Evolutionary conservation across 2,113 vertebrate species (phyloP).

Genomic region (Podarcis cretensis): DNA sequence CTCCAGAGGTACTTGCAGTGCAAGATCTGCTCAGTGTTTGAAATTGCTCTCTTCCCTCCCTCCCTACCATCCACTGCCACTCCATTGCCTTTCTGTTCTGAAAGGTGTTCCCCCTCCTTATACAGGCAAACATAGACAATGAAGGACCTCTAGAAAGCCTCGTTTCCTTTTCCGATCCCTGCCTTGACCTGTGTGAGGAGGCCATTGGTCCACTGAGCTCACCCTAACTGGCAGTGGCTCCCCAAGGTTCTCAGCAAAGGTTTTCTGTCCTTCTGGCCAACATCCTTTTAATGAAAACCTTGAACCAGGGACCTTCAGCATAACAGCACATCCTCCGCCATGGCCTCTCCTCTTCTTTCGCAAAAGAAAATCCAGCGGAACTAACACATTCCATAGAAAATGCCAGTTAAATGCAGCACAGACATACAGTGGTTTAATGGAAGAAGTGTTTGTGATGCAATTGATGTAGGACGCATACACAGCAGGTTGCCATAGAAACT

Average conservation of each 20-base stretch:
- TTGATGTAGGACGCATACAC: background rate
- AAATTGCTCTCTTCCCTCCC: background rate
- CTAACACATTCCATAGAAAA: background rate
- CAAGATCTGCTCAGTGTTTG: background rate
- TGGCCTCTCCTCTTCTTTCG: background rate
- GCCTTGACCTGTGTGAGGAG: no score
- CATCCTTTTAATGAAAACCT: background rate
- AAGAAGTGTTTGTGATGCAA: background rate
- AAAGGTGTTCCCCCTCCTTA: background rate
- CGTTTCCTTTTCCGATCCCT: background rate
- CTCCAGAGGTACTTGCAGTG: background rate
- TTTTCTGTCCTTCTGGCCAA: no score
- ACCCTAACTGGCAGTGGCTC: background rate
- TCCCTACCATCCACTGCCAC: background rate
- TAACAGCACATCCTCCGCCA: background rate
- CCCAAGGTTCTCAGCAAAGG: background rate
- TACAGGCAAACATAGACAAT: background rate
- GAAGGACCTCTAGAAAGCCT: background rate
- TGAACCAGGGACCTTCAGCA: background rate
- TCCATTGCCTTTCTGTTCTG: background rate
- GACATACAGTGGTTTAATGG: background rate
- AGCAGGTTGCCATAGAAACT: constrained; percentile 2
- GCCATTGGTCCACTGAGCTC: background rate
- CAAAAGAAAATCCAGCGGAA: background rate
- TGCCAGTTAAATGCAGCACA: background rate